These are phyloP conservation scores for Sparidentex hasta DNA, from an alignment of 2,797 vertebrate genomes.

Conservation along the genomic window DNA sequence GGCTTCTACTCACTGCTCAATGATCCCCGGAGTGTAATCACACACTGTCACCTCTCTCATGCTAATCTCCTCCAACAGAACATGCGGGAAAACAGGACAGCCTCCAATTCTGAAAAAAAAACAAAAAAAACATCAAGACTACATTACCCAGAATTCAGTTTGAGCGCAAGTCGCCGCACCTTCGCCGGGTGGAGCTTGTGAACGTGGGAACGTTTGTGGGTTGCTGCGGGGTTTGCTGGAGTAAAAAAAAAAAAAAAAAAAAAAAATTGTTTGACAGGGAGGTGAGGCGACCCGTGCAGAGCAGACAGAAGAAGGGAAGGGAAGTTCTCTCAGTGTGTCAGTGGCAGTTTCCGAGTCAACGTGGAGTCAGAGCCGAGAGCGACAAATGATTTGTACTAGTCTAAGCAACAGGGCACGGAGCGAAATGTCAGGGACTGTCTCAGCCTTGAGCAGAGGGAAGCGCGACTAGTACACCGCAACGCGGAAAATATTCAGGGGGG, in stretches of 20 bases:
- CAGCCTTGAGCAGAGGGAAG: conserved; percentile 64
- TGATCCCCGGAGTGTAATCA: not conserved
- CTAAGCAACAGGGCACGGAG: conserved; percentile 86
- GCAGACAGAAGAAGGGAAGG: conserved; percentile 53
- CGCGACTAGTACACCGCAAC: conserved; percentile 78
- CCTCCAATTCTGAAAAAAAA: too few relatives aligned
- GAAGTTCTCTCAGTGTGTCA: conserved; percentile 40
- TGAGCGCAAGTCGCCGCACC: conserved; percentile 66
- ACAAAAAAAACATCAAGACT: conserved; percentile 40
- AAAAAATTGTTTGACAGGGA: conserved; percentile 80
- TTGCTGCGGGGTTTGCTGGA: conserved; percentile 45
- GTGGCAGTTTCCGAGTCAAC: conserved; percentile 49
- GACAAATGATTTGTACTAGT: conserved; percentile 64
- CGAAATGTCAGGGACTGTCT: conserved; percentile 76
- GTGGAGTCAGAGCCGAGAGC: conserved; percentile 32
- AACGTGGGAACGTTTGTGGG: conserved; percentile 76
- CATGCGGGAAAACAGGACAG: not conserved
- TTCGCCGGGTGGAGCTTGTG: conserved; percentile 81
- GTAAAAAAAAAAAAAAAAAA: conserved; percentile 33
- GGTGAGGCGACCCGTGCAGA: conserved; percentile 58
- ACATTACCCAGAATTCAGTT: conserved; percentile 80
- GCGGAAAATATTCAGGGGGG: conserved; percentile 75
- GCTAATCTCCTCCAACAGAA: not conserved
- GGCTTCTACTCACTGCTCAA: not conserved
- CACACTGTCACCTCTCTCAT: not conserved